A percentile compares a stretch with the other conserved stretches of the same genome.
phyloP scores from a whole-genome alignment of 2,888 invertebrate genomes.

The Pasiphila rectangulata region DNA sequence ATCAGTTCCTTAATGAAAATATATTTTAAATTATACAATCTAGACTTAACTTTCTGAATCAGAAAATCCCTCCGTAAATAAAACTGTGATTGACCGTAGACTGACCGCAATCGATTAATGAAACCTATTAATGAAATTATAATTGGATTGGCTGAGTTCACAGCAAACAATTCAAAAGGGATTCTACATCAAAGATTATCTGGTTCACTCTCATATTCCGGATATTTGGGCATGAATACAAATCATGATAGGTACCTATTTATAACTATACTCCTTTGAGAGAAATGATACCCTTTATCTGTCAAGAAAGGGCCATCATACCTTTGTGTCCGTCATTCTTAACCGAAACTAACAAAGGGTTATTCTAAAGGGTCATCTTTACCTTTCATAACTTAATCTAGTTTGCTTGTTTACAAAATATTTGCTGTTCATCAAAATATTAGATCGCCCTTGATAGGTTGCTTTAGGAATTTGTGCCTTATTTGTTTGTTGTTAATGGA shows the following conservation, averaged over 20 bases:
- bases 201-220: conserved; percentile 39
- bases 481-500: no score
- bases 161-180: conserved; percentile 43
- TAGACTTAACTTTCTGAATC: no score
- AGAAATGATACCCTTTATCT: conserved; percentile 10
- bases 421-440: background rate
- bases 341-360: conserved; percentile 10
- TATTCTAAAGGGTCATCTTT: background rate
- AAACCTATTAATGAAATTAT: conserved; percentile 10
- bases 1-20: no score
- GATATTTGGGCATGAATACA: conserved; percentile 34
- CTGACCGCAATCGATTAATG: conserved; percentile 11
- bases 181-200: conserved; percentile 36
- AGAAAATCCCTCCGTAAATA: background rate
- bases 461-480: no score
- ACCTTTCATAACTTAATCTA: conserved; percentile 1
- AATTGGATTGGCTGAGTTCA: conserved; percentile 32
- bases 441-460: background rate
- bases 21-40: no score
- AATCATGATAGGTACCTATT: conserved; percentile 35
- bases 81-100: conserved; percentile 1
- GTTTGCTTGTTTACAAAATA: conserved; percentile 1
- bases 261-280: conserved; percentile 27
- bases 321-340: conserved; percentile 3
- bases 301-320: conserved; percentile 8